phyloP scores from a whole-genome alignment of 64 coral and sea anemone genomes.

The Montipora efflorescens region DNA sequence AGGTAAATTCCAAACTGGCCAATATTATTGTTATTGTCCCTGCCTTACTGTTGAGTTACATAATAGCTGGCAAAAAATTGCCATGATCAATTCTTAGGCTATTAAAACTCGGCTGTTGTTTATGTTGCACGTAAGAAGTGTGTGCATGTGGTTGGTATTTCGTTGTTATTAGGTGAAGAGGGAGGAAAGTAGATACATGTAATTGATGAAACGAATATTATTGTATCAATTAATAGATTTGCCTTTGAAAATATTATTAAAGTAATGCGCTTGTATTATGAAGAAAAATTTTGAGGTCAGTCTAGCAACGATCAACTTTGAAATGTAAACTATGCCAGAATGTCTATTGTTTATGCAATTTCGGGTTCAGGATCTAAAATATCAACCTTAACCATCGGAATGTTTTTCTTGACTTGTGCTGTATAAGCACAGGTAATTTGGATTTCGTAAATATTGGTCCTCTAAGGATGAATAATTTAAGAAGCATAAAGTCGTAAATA shows the following conservation, averaged over 20 bases:
- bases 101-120: not conserved
- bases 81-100: not conserved
- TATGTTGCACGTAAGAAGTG: not conserved
- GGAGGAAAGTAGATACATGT: not conserved
- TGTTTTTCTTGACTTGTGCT: no score
- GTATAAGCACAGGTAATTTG: no score
- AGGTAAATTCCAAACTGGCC: constrained; percentile 59
- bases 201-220: not conserved
- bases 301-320: not conserved
- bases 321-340: not conserved
- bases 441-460: no score
- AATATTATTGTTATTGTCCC: constrained; percentile 20
- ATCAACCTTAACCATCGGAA: no score
- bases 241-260: not conserved
- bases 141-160: not conserved
- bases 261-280: not conserved
- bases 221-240: not conserved
- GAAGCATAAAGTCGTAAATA: not conserved
- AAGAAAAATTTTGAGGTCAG: no score
- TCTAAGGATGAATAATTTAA: not conserved
- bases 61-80: constrained; percentile 11
- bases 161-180: not conserved
- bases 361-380: no score
- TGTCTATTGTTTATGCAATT: no score
- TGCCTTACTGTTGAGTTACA: constrained; percentile 36